phyloP scores from a whole-genome alignment of 2,888 invertebrate species.

The Ormyrus rosae region DNA sequence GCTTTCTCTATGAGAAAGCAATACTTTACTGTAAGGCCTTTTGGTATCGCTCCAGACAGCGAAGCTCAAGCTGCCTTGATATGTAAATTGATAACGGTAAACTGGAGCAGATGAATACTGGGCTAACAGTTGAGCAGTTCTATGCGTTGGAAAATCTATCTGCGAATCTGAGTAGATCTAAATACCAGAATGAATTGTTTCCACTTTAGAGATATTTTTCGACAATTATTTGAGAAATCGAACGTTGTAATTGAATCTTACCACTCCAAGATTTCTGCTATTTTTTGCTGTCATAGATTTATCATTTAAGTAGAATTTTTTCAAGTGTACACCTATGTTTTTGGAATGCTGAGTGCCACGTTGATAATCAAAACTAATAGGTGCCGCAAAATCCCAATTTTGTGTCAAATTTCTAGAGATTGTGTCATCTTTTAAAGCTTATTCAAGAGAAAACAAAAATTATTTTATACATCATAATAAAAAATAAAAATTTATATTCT shows the following conservation, averaged over 20 bases:
- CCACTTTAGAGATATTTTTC: too few species aligned
- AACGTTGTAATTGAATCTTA: too few species aligned
- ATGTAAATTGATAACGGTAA: conserved; percentile 80
- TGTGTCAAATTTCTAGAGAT: conserved; percentile 76
- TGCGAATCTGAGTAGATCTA: too few species aligned
- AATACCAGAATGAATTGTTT: too few species aligned
- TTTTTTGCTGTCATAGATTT: conserved; percentile 72
- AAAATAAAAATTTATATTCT: too few species aligned
- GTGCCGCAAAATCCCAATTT: conserved; percentile 80
- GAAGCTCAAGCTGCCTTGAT: conserved; percentile 80
- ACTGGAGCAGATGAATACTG: conserved; percentile 78
- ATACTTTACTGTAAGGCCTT: conserved; percentile 76
- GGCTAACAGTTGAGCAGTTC: conserved; percentile 77
- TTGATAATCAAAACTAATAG: conserved; percentile 81
- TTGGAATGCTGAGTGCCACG: conserved; percentile 77
- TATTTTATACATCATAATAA: too few species aligned
- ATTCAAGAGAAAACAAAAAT: conserved; percentile 63
- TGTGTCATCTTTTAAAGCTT: conserved; percentile 24
- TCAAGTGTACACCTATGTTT: conserved; percentile 77
- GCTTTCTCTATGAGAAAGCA: too few species aligned
- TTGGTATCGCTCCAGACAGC: conserved; percentile 75
- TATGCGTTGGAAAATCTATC: conserved; percentile 7
- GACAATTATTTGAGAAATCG: neutral
- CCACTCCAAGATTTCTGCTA: too few species aligned
- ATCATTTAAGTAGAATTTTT: conserved; percentile 76